Conservation (phyloP, 1,140 invertebrate genomes). For the Drosophila tristis region DNA sequence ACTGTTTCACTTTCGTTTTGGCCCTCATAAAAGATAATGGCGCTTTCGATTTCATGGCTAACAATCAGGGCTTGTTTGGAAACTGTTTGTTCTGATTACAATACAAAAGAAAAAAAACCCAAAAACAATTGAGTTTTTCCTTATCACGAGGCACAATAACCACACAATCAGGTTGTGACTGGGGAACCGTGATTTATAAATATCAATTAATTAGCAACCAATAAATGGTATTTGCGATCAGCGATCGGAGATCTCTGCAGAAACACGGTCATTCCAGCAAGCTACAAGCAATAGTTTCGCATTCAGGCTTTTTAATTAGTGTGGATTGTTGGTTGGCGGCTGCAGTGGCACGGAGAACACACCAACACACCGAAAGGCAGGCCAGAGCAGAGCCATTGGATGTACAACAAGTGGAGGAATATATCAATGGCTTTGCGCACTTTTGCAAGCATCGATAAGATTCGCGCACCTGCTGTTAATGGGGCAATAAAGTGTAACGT, state of each 20-base stretch:
- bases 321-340: no score
- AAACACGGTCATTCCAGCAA: neutral
- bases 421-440: slow-evolving; percentile 23
- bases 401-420: no score
- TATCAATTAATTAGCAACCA: slow-evolving; percentile 38
- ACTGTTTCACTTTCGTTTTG: no score
- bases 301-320: slow-evolving; percentile 1
- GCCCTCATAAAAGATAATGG: no score
- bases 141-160: slow-evolving; percentile 19
- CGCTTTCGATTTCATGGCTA: no score
- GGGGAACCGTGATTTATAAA: slow-evolving; percentile 21
- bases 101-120: slow-evolving; percentile 17
- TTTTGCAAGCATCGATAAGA: slow-evolving; percentile 45
- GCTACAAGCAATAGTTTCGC: neutral
- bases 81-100: slow-evolving; percentile 24
- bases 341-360: no score
- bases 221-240: slow-evolving; percentile 10
- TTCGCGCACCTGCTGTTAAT: slow-evolving; percentile 15
- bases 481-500: slow-evolving; percentile 20
- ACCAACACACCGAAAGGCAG: no score
- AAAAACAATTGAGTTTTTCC: neutral
- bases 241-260: neutral
- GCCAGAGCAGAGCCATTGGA: no score
- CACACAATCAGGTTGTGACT: slow-evolving; percentile 48
- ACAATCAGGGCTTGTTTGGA: no score